Evolutionary conservation across 2,797 vertebrate genomes (phyloP).

Genomic region (Mus caroli): DNA sequence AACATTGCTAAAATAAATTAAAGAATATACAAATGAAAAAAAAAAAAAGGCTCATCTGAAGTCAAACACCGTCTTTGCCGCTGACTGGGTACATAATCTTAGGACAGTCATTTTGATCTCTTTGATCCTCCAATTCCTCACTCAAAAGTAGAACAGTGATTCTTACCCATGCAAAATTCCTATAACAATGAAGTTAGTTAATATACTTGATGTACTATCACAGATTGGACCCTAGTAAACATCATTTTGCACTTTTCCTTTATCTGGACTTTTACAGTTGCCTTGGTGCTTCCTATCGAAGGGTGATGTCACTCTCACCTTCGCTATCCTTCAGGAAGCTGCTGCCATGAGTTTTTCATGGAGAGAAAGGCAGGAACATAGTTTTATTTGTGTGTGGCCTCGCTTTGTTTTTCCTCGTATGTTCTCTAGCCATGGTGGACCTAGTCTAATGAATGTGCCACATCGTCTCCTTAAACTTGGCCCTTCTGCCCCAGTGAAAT

Average conservation of each 20-base stretch:
- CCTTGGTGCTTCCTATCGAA: background rate
- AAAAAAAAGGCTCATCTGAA: no score
- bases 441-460: background rate
- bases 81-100: conserved; percentile 5
- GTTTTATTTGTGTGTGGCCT: background rate
- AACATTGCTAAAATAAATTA: background rate
- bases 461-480: background rate
- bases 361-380: background rate
- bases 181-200: conserved; percentile 37
- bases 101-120: conserved; percentile 8
- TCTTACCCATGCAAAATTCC: background rate
- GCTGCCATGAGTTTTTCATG: background rate
- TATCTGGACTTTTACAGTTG: background rate
- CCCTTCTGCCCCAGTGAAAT: background rate
- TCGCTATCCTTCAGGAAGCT: background rate
- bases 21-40: background rate
- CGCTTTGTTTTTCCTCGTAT: background rate
- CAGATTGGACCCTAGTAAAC: background rate
- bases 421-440: background rate
- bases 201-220: conserved; percentile 8
- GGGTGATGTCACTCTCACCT: background rate
- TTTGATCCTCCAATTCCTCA: conserved; percentile 18
- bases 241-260: background rate
- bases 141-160: conserved; percentile 36
- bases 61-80: background rate